Evolutionary conservation across 2,888 invertebrate genomes (phyloP).

Genomic region (Dascillus cervinus): DNA sequence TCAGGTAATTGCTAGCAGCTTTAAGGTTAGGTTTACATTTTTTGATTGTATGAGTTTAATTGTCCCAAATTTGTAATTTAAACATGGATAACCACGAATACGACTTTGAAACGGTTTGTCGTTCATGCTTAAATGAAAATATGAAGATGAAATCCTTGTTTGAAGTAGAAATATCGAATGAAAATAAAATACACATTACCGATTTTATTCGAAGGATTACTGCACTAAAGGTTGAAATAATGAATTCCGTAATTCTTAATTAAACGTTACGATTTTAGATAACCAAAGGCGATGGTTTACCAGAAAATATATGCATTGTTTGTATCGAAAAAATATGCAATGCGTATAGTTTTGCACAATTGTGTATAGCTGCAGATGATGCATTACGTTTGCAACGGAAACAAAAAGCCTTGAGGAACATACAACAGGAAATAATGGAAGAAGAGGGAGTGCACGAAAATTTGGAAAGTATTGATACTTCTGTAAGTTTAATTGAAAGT

Average conservation of each 20-base stretch:
- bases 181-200: slow-evolving; percentile 11
- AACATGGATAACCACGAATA: slow-evolving; percentile 3
- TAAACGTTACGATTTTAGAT: slow-evolving; percentile 16
- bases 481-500: neutral
- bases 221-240: slow-evolving; percentile 18
- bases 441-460: neutral
- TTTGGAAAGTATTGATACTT: neutral
- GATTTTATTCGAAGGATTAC: slow-evolving; percentile 20
- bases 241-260: neutral
- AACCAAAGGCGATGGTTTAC: slow-evolving; percentile 19
- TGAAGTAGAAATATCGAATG: slow-evolving; percentile 14
- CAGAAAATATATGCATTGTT: slow-evolving; percentile 20
- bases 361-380: slow-evolving; percentile 14
- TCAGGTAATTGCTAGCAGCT: no score
- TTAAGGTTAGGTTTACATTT: no score
- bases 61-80: no score
- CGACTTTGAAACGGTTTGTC: slow-evolving; percentile 15
- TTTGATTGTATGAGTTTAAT: no score
- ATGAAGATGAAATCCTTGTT: slow-evolving; percentile 16
- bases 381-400: slow-evolving; percentile 7
- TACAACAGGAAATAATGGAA: slow-evolving; percentile 3
- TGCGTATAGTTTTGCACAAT: slow-evolving; percentile 17
- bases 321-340: slow-evolving; percentile 20
- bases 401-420: neutral
- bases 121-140: slow-evolving; percentile 19